These are phyloP conservation scores for Trididemnum nubilum DNA, from an alignment of 23 tunicate genomes.

Conservation along the genomic window DNA sequence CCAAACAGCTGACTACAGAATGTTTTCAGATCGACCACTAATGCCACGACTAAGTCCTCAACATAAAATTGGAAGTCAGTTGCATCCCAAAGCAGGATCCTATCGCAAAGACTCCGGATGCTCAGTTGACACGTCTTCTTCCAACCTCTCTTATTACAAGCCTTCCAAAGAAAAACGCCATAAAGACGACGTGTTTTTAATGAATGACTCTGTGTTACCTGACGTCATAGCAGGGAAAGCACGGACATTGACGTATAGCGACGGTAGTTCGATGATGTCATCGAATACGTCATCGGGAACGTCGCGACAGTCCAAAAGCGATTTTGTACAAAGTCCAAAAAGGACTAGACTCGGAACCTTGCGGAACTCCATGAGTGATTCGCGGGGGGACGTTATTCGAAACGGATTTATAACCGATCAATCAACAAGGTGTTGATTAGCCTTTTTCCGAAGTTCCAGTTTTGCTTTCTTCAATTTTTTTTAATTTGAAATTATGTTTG, in stretches of 20 bases:
- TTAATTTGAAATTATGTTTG: background rate
- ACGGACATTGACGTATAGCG: slow-evolving; percentile 33
- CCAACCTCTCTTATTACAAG: slow-evolving; percentile 61
- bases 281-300: slow-evolving; percentile 55
- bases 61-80: no score
- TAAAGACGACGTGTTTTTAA: slow-evolving; percentile 3
- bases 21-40: no score
- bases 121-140: slow-evolving; percentile 61
- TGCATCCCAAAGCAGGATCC: background rate
- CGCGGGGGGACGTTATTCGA: background rate
- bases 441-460: background rate
- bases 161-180: slow-evolving; percentile 32
- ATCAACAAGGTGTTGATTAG: slow-evolving; percentile 8
- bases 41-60: no score
- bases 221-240: slow-evolving; percentile 50
- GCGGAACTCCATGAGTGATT: background rate
- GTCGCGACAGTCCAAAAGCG: slow-evolving; percentile 44
- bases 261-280: slow-evolving; percentile 65
- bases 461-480: background rate
- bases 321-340: slow-evolving; percentile 17
- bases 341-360: background rate
- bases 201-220: background rate
- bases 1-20: no score
- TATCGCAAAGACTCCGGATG: slow-evolving; percentile 59
- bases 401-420: background rate